A percentile compares a stretch with the other conserved stretches of the same genome.
Conservation (phyloP, 2,888 invertebrate genomes). For the Parasteatoda lunata region DNA sequence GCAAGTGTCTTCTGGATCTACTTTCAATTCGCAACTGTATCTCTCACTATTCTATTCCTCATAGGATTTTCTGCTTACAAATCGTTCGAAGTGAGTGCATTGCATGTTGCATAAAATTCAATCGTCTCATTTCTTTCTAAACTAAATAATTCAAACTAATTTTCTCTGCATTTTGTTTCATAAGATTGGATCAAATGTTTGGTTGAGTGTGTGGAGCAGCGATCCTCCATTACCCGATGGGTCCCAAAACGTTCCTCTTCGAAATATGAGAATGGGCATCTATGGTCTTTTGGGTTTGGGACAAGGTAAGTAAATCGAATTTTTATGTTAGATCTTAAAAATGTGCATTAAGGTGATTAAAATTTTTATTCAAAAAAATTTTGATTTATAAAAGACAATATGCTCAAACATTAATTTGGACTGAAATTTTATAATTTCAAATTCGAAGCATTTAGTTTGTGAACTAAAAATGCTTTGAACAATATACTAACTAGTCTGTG, state of each 20-base stretch:
- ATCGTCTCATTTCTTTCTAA: neutral
- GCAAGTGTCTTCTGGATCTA: slow-evolving; percentile 47
- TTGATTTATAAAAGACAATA: too few species aligned
- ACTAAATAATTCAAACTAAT: too few species aligned
- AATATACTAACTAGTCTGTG: too few species aligned
- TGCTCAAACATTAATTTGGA: too few species aligned
- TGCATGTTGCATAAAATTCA: neutral
- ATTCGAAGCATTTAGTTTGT: too few species aligned
- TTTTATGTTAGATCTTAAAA: neutral
- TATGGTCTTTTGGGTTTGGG: slow-evolving; percentile 47
- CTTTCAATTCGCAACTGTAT: slow-evolving; percentile 27
- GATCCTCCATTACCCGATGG: slow-evolving; percentile 58
- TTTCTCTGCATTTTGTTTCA: too few species aligned
- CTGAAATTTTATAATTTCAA: too few species aligned
- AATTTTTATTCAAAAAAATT: too few species aligned
- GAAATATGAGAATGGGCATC: slow-evolving; percentile 53
- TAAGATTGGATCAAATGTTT: slow-evolving; percentile 63
- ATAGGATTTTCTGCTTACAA: slow-evolving; percentile 31
- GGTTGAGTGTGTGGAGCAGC: slow-evolving; percentile 64
- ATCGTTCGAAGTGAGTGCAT: slow-evolving; percentile 52
- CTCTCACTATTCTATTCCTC: slow-evolving; percentile 23
- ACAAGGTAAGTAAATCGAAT: slow-evolving; percentile 22
- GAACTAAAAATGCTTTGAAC: too few species aligned
- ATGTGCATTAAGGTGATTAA: too few species aligned
- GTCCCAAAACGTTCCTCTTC: slow-evolving; percentile 41